Base-by-base conservation (phyloP, 2,888 invertebrate species). In the Heliconius sara region DNA sequence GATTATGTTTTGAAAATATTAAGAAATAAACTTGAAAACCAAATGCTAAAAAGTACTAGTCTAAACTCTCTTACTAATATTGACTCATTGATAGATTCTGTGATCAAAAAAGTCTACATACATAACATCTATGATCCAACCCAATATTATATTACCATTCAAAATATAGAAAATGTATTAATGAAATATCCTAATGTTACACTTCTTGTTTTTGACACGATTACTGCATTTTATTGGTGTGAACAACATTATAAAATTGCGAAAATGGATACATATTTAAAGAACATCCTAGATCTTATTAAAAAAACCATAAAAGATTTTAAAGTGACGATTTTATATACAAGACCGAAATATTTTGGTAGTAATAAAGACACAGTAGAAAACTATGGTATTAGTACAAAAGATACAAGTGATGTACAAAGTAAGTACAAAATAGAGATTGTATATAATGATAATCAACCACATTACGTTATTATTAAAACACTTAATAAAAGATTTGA, bases 181-280 rank as follows among this genome's bases (percentile, higher is more conserved):
- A 82, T 89, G 30, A 86, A 90, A 83, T 83, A 95, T 85, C 84
- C 88, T 52, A 91, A 92, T 84, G 90, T 95, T 83, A 90, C 93
- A 79, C 81, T 96, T 19, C 77, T 95, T 66, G 84, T 95, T 78
- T 87, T 95, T 85, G 91, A 96, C 83, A 93, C 93, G 67, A 82
- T 95, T 63, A 91, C 93, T 83, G 93, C 95, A 83, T 96, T 94
- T 87, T 96, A 95, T 86, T 96, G 96, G 96, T 93, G 93, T 71
- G 95, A 96, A 87, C 94, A 92, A 88, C 88, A 85, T 83, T 90
- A 86, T 80, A 95, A 92, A 90, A 90, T 93, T 85, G 89, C 86
- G 71, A 95, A 91, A 86, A 95, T 96, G 91, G 95, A 96, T 89
- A 84, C 85, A 1, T 96, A 96, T 85, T 76, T 95, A 12, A 95